Conservation (phyloP, 2,113 vertebrate species). For the Acanthisitta chloris region DNA sequence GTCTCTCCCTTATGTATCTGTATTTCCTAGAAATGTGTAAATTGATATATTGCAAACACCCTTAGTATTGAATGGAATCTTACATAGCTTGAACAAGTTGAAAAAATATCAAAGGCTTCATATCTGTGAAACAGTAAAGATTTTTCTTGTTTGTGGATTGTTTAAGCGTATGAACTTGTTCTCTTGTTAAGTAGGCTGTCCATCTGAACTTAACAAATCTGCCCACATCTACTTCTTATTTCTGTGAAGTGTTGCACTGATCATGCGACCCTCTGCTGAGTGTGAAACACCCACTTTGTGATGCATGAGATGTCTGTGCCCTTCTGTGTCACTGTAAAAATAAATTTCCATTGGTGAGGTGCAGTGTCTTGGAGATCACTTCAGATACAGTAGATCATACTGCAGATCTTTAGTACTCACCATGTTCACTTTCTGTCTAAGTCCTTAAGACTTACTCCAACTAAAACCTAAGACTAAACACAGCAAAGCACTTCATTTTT, state of each 20-base stretch:
- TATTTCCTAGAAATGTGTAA: not conserved
- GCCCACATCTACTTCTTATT: not conserved
- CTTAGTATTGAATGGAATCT: not conserved
- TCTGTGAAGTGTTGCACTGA: not conserved
- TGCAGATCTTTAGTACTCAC: not conserved
- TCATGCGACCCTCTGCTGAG: not conserved
- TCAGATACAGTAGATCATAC: not conserved
- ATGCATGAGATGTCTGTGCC: constrained; percentile 3
- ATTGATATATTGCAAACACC: not conserved
- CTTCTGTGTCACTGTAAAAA: constrained; percentile 34
- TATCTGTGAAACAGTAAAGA: not conserved
- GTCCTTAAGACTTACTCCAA: not conserved
- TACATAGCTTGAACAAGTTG: not conserved
- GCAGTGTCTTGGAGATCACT: not conserved
- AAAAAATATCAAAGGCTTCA: not conserved
- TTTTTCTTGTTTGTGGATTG: not conserved
- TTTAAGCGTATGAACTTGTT: not conserved
- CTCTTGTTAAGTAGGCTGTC: not conserved
- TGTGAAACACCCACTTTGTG: not conserved
- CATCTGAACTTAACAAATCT: not conserved
- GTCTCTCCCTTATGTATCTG: not conserved
- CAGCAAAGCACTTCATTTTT: not conserved
- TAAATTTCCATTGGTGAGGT: not conserved
- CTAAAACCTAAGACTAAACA: not conserved
- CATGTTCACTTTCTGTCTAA: not conserved